Percentiles rank a stretch among this genome's conserved stretches.
Evolutionary conservation across 2,797 vertebrate genomes (phyloP).

Genomic region (Neopelma chrysocephalum): DNA sequence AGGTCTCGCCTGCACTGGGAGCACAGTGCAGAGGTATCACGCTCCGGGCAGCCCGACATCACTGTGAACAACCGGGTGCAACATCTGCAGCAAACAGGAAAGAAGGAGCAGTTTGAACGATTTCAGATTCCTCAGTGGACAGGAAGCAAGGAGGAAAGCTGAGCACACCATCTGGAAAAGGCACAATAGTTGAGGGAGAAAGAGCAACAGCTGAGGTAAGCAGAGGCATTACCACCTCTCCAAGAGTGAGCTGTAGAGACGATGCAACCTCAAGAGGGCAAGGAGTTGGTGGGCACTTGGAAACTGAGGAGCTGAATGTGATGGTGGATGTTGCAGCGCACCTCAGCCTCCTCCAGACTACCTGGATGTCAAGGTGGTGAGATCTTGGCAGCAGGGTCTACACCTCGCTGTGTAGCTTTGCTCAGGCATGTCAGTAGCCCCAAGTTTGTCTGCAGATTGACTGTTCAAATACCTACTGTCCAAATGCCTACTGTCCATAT

Average conservation of each 20-base stretch:
- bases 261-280: background rate
- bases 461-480: background rate
- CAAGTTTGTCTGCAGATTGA: background rate
- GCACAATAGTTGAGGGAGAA: background rate
- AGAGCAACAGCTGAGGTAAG: background rate
- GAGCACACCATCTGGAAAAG: background rate
- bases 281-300: background rate
- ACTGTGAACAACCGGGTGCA: background rate
- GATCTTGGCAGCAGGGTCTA: background rate
- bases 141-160: background rate
- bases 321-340: background rate
- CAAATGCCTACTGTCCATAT: background rate
- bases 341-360: background rate
- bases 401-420: background rate
- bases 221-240: background rate
- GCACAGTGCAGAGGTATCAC: background rate
- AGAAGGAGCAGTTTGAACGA: background rate
- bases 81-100: background rate
- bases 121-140: background rate
- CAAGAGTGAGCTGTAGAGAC: background rate
- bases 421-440: background rate
- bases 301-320: background rate
- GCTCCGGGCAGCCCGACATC: background rate
- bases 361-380: background rate
- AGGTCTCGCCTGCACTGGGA: background rate